Evolutionary conservation across 2,888 invertebrate species (phyloP), one percentile per base, ranked within the genome.

Genomic region (Euclidia mi): DNA sequence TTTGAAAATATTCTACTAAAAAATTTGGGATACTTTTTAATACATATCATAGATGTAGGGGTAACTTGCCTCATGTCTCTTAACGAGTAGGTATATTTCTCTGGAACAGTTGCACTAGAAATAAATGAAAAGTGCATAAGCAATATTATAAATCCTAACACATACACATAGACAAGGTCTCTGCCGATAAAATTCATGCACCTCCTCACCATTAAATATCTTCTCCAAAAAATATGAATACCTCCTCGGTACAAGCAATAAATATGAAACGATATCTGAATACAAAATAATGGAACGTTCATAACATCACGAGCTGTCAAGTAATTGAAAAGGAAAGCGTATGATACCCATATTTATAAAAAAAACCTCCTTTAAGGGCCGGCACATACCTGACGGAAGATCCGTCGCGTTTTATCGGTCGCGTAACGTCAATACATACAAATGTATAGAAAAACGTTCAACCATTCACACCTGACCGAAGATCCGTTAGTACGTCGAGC

Each of bases 291-390:
- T 71, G 59, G 64, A 64, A 58, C 37, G 49, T 55, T 56, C 65
- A 65, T 75, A 79, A 65, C 74, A 73, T 77, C 75, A 76, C 76
- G 77, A 73, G 56, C 59, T 65, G 68, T 66, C 74, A 63, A 77
- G 76, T 82, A 85, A 85, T 82, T 83, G 82, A 83, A 87, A 84
- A 81, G 67, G 77, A 80, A 77, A 83, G 71, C 71, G 69, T 71
- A 73, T 76, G 70, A 73, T 78, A 78, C 82, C 82, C 79, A 82
- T 83, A 84, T 82, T 80, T 81, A 84, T 82, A 82, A 86, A 85
- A 25, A 85, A 88, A 83, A 88, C 82, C 79, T n/a, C 81, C 76
- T 80, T 81, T 79, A 71, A n/a, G n/a, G n/a, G n/a, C n/a, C n/a
- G n/a, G n/a, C n/a, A n/a, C n/a, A n/a, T n/a, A n/a, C n/a, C n/a